Evolutionary conservation across 2,797 vertebrate species (phyloP).

Genomic region (Coracias cyanogaster): DNA sequence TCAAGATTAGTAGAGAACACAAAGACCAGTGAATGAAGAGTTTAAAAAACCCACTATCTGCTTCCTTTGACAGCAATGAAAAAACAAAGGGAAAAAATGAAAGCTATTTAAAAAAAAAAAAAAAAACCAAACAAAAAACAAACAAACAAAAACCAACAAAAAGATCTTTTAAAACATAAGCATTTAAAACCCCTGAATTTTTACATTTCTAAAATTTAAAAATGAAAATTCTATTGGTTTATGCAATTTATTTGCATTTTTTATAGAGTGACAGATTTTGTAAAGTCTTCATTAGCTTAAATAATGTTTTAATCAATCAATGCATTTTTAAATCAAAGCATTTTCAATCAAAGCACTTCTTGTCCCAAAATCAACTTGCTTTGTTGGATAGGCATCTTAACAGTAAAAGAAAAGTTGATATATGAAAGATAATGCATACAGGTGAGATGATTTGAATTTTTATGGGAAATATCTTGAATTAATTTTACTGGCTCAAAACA

Average conservation of each 20-base stretch:
- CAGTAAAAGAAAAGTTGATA: background rate
- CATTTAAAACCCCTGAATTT: accelerated
- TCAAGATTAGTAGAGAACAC: background rate
- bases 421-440: background rate
- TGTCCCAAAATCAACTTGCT: background rate
- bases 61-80: background rate
- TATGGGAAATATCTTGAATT: background rate
- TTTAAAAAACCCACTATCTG: background rate
- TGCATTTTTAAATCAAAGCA: background rate
- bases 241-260: background rate
- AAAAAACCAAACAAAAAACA: no score
- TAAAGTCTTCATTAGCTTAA: background rate
- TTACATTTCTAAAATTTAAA: background rate
- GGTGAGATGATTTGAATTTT: background rate
- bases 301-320: background rate
- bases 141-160: background rate
- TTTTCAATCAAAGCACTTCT: background rate
- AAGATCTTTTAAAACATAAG: background rate
- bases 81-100: background rate
- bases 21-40: background rate
- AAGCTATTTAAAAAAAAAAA: background rate
- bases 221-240: background rate
- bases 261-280: background rate
- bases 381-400: background rate
- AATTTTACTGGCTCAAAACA: background rate